Evolutionary conservation across 2,888 invertebrate genomes (phyloP).

Genomic region (Pandemis corylana): DNA sequence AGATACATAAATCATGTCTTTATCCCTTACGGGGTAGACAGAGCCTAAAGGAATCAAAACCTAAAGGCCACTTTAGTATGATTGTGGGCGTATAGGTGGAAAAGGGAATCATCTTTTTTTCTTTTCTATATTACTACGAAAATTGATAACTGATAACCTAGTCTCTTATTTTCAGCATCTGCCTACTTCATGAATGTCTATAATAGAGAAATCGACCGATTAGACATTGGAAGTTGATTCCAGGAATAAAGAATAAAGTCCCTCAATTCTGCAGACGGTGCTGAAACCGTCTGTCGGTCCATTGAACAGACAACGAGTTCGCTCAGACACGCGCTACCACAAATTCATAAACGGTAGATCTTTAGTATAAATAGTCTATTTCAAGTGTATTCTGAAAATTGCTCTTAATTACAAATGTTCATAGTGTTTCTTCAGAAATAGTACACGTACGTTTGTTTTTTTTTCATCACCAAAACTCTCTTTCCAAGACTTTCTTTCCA

Average conservation of each 20-base stretch:
- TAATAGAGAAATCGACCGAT: not conserved
- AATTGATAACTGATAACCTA: not conserved
- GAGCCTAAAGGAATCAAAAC: too few relatives aligned
- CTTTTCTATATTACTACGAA: not conserved
- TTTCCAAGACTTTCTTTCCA: too few relatives aligned
- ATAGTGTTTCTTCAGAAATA: too few relatives aligned
- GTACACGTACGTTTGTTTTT: too few relatives aligned
- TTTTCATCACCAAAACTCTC: too few relatives aligned
- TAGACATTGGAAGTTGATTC: not conserved
- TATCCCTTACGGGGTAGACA: too few relatives aligned
- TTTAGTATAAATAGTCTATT: not conserved
- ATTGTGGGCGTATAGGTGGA: too few relatives aligned
- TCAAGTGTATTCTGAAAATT: not conserved
- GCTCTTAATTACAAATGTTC: not conserved
- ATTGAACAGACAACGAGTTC: constrained; percentile 2
- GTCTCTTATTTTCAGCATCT: not conserved
- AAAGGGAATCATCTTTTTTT: not conserved
- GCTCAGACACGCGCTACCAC: not conserved
- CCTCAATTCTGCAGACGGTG: not conserved
- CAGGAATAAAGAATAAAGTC: not conserved
- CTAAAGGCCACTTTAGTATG: too few relatives aligned
- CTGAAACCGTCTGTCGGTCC: constrained; percentile 5
- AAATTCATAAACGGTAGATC: not conserved
- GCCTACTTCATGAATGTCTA: not conserved
- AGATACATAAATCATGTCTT: too few relatives aligned